Evolutionary conservation across 2,888 invertebrate species (phyloP), one percentile per base, ranked within the genome.

Genomic region (Cheilosia variabilis): DNA sequence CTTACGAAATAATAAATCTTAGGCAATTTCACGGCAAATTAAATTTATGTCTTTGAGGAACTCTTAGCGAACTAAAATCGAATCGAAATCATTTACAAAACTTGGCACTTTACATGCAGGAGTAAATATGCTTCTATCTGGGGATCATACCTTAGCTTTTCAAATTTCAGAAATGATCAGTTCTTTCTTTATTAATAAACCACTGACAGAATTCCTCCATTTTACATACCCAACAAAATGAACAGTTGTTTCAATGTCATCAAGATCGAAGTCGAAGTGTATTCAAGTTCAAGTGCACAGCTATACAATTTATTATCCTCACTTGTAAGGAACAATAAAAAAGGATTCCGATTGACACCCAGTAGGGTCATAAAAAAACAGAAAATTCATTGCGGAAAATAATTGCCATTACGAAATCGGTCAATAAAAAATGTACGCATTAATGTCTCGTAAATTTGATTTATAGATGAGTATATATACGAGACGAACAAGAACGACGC

Each of bases 381-480:
- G 47, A 55, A 65, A 66, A 65, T 27, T 47, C 57, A 34, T 57
- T 65, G 47, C 57, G 37, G 41, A n/a, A 57, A 75, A 65, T 75
- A 66, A 75, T 75, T 66, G 57, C 50, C 75, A 75, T 58, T 45
- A 57, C 22, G 27, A 71, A 71, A 47, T 65, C 57, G 65, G 37
- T 58, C 57, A 66, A 66, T 75, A 75, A 60, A 78, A 43, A 71
- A 43, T 45, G 58, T 58, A 37, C 43, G 31, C 53, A 66, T 77
- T 72, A 66, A 66, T 50, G 65, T 27, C 45, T 72, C 77, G 58
- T 82, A 62, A 77, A 82, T 66, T 66, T 72, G 71, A 82, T 82
- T 82, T 76, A 82, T 76, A 76, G 65, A 22, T 43, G 37, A 37
- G 37, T 37, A 10, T 13, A 37, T 13, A 10, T 2, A 37, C 15